Evolutionary conservation across 1,140 invertebrate species (phyloP).

Genomic region (Zaprionus capensis): DNA sequence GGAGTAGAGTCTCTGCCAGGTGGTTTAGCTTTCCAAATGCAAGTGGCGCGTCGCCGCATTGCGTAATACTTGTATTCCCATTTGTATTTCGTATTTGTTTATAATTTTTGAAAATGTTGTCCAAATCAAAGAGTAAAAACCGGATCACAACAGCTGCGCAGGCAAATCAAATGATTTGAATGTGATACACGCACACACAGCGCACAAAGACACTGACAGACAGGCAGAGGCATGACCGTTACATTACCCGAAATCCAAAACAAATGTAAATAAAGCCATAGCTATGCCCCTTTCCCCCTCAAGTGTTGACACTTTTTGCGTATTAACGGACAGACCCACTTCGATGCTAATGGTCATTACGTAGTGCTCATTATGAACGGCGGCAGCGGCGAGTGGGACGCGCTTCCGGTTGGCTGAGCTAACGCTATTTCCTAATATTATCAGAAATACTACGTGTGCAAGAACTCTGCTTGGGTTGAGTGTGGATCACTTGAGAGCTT

Average conservation of each 20-base stretch:
- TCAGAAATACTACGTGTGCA: constrained; percentile 4
- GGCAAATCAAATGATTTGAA: constrained; percentile 45
- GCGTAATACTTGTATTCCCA: constrained; percentile 45
- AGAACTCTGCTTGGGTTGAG: background rate
- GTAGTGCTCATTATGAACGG: constrained; percentile 44
- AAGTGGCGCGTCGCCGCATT: constrained; percentile 44
- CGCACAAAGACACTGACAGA: background rate
- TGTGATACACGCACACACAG: constrained; percentile 54
- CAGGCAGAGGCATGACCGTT: constrained; percentile 60
- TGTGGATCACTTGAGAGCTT: background rate
- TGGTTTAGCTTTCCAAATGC: constrained; percentile 53
- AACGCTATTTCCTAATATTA: constrained; percentile 22
- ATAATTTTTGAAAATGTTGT: constrained; percentile 51
- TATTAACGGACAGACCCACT: constrained; percentile 41
- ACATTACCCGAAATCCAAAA: constrained; percentile 62
- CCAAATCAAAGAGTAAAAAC: constrained; percentile 59
- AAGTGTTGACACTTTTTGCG: constrained; percentile 73
- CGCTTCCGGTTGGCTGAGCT: constrained; percentile 62
- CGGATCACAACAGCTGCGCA: constrained; percentile 58
- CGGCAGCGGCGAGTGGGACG: constrained; percentile 25
- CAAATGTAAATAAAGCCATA: constrained; percentile 37
- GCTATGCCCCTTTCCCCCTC: background rate
- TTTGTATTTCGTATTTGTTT: constrained; percentile 55
- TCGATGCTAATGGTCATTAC: constrained; percentile 56
- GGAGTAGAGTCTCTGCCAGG: background rate